Conservation (phyloP, 2,888 invertebrate species). For the Xanthia icteritia region DNA sequence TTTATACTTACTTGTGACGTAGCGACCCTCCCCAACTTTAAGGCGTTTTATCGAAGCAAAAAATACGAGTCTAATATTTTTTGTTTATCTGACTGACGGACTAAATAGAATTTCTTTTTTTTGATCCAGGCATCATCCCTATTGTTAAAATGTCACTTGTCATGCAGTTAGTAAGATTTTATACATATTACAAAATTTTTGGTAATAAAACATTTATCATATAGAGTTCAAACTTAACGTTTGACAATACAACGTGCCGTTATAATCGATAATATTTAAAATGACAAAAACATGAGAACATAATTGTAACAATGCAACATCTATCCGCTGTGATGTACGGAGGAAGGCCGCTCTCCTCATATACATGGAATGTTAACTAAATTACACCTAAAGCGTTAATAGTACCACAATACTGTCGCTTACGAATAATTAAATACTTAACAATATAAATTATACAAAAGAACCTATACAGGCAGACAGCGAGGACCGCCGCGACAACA, state of each 20-base stretch:
- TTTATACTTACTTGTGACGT: too few relatives aligned
- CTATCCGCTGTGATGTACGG: constrained; percentile 74
- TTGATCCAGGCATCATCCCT: too few relatives aligned
- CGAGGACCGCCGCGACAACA: constrained; percentile 59
- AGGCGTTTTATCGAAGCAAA: constrained; percentile 19
- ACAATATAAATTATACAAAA: constrained; percentile 78
- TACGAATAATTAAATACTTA: constrained; percentile 83
- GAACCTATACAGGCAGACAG: constrained; percentile 72
- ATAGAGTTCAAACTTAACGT: constrained; percentile 74
- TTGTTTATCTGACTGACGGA: too few relatives aligned
- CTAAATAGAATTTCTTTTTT: too few relatives aligned
- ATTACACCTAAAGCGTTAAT: constrained; percentile 83
- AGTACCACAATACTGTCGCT: constrained; percentile 85
- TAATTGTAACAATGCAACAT: constrained; percentile 68
- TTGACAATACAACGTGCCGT: constrained; percentile 64
- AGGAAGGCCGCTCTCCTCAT: constrained; percentile 56
- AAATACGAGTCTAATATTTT: too few relatives aligned
- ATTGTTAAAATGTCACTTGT: constrained; percentile 80
- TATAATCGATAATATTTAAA: constrained; percentile 59
- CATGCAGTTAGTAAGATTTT: constrained; percentile 86
- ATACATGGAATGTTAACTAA: constrained; percentile 87
- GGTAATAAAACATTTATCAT: constrained; percentile 77
- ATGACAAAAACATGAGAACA: constrained; percentile 67
- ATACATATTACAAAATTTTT: constrained; percentile 76
- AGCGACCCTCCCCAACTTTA: too few relatives aligned